phyloP scores from a whole-genome alignment of 2,113 vertebrate species.

The Equus przewalskii region DNA sequence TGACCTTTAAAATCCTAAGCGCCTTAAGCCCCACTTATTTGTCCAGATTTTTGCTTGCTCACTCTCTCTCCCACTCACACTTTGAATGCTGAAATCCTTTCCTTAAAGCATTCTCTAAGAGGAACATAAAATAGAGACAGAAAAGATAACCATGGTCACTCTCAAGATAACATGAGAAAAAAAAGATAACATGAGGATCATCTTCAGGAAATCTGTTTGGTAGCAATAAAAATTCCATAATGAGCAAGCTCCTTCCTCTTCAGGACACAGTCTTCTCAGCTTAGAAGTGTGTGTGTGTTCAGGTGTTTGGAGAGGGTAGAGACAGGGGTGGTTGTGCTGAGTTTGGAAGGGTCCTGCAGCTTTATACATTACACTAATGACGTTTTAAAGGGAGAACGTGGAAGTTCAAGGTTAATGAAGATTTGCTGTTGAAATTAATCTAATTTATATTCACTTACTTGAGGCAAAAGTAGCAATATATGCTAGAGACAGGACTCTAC shows the following conservation, averaged over 20 bases:
- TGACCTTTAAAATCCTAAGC: background rate
- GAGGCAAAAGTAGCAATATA: background rate
- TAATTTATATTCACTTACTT: constrained; percentile 41
- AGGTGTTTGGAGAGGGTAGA: background rate
- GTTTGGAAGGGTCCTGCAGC: background rate
- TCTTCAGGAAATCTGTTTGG: background rate
- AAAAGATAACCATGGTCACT: background rate
- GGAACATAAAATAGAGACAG: background rate
- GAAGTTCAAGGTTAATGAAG: constrained; percentile 54
- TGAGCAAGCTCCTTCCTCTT: background rate
- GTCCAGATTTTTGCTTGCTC: background rate
- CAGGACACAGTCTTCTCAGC: background rate
- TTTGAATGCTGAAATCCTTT: background rate
- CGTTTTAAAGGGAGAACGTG: background rate
- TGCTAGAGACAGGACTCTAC: background rate
- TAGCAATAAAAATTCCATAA: background rate
- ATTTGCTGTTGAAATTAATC: constrained; percentile 51
- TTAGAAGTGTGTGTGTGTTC: background rate
- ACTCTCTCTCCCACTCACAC: background rate
- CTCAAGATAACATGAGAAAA: background rate
- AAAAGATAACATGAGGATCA: background rate
- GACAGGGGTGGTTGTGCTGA: background rate
- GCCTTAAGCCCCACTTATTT: background rate
- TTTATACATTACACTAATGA: constrained; percentile 1
- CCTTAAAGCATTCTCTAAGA: constrained; percentile 43